Evolutionary conservation across 2,888 invertebrate genomes (phyloP).

Genomic region (Corythucha ciliata): DNA sequence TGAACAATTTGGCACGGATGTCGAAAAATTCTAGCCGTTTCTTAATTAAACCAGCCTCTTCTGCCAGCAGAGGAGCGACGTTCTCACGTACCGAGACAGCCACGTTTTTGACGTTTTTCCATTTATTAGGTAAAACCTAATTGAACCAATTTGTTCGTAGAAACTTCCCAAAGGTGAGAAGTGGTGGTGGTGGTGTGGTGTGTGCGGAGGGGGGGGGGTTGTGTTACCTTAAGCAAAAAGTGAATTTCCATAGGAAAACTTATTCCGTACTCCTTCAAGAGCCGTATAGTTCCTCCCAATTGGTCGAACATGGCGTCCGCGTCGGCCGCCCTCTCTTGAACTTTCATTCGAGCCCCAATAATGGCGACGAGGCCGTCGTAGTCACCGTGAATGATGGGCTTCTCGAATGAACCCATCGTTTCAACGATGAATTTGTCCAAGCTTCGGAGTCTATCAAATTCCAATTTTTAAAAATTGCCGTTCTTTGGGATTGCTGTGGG

Average conservation of each 20-base stretch:
- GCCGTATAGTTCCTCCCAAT: constrained; percentile 71
- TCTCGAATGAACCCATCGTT: constrained; percentile 60
- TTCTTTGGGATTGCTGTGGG: neutral
- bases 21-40: constrained; percentile 74
- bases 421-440: constrained; percentile 67
- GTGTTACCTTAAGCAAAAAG: constrained; percentile 60
- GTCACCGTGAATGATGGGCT: constrained; percentile 71
- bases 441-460: constrained; percentile 50
- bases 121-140: constrained; percentile 75
- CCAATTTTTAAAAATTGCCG: neutral
- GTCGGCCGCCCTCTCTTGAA: constrained; percentile 66
- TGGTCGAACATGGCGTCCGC: constrained; percentile 89
- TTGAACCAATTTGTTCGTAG: too few relatives aligned
- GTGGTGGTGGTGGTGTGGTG: too few relatives aligned
- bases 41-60: constrained; percentile 77
- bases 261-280: constrained; percentile 75
- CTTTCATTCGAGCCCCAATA: constrained; percentile 68
- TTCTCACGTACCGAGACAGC: constrained; percentile 74
- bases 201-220: too few relatives aligned
- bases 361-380: constrained; percentile 73
- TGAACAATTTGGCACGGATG: constrained; percentile 63
- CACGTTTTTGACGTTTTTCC: constrained; percentile 75
- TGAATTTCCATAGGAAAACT: constrained; percentile 69
- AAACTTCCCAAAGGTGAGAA: neutral
- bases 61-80: constrained; percentile 81